Conservation (phyloP, 2,888 invertebrate species). For the Cheilosia soror region DNA sequence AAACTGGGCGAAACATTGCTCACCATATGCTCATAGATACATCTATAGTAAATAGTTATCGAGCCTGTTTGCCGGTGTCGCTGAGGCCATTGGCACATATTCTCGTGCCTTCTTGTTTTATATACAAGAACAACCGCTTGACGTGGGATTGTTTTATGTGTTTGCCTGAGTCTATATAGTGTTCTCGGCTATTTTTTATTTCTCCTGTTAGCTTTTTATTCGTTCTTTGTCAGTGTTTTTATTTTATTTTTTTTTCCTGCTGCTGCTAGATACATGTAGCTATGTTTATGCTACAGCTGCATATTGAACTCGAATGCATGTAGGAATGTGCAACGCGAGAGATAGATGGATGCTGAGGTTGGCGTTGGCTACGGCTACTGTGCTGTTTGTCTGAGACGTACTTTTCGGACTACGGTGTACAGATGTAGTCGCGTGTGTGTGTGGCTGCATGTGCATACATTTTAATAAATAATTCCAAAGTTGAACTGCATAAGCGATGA, state of each 20-base stretch:
- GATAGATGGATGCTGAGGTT: conserved; percentile 57
- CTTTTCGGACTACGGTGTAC: conserved; percentile 49
- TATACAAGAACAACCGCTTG: conserved; percentile 75
- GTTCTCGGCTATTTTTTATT: conserved; percentile 33
- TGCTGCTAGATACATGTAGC: conserved; percentile 34
- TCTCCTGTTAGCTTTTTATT: conserved; percentile 67
- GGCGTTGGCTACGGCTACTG: conserved; percentile 41
- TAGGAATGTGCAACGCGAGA: conserved; percentile 67
- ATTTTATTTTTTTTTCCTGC: conserved; percentile 25
- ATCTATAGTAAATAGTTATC: conserved; percentile 72
- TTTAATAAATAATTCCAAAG: conserved; percentile 75
- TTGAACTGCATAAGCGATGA: conserved; percentile 75
- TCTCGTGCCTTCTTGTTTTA: conserved; percentile 76
- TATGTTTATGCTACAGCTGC: conserved; percentile 41
- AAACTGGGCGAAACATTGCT: conserved; percentile 71
- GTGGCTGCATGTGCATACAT: conserved; percentile 63
- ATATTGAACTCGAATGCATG: conserved; percentile 62
- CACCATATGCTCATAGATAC: conserved; percentile 61
- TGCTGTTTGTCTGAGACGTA: conserved; percentile 68
- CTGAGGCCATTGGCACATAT: conserved; percentile 79
- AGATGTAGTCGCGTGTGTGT: conserved; percentile 11
- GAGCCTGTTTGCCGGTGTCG: conserved; percentile 77
- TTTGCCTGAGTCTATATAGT: conserved; percentile 65
- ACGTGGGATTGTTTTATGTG: conserved; percentile 75
- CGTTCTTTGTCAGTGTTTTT: conserved; percentile 36